These are phyloP conservation scores for Bombus waltoni DNA, from an alignment of 1,140 invertebrate species.

Conservation along the genomic window DNA sequence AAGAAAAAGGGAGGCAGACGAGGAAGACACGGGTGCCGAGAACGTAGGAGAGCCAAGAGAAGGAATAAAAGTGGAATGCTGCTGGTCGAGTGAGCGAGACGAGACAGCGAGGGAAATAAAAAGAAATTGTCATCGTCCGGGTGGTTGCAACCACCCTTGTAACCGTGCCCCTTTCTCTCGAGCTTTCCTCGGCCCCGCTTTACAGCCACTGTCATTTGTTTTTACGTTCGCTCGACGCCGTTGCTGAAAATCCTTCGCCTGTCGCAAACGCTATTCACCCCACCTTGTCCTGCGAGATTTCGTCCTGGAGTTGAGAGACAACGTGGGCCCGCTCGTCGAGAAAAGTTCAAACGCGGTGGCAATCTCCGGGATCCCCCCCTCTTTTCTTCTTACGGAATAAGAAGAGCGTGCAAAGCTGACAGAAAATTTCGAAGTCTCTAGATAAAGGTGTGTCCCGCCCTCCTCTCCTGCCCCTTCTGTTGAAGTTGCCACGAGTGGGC, in stretches of 20 bases:
- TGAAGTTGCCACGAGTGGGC: not conserved
- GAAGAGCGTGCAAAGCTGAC: constrained; percentile 36
- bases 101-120: constrained; percentile 69
- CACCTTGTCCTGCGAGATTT: constrained; percentile 55
- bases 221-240: constrained; percentile 69
- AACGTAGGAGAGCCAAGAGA: constrained; percentile 14
- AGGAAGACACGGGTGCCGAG: constrained; percentile 2
- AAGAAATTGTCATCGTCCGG: constrained; percentile 76
- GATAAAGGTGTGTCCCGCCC: constrained; percentile 27
- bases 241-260: constrained; percentile 65
- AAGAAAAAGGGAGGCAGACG: constrained; percentile 3
- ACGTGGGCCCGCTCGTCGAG: not conserved
- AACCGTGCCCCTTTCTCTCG: constrained; percentile 40
- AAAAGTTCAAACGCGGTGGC: constrained; percentile 40
- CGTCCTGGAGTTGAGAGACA: constrained; percentile 5
- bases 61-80: constrained; percentile 61
- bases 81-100: constrained; percentile 37
- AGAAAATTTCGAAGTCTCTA: constrained; percentile 51
- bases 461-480: not conserved
- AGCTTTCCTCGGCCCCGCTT: constrained; percentile 44
- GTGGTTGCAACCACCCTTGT: constrained; percentile 63
- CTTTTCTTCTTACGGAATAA: constrained; percentile 13
- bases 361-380: not conserved
- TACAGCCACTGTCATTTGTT: constrained; percentile 71
- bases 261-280: constrained; percentile 24